Base-by-base conservation (phyloP, 2,797 vertebrate species). In the Mus caroli region DNA sequence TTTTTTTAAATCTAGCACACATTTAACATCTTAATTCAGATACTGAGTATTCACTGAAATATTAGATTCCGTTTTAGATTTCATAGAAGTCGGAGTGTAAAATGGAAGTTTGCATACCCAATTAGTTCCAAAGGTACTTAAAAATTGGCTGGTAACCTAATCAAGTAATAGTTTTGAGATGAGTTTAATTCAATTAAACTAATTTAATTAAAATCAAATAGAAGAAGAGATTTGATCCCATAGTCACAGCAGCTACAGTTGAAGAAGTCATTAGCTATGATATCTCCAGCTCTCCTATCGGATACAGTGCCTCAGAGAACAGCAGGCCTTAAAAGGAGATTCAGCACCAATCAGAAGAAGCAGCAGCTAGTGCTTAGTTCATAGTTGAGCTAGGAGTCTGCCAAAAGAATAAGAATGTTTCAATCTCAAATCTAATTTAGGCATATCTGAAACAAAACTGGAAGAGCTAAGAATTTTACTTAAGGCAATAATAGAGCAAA, bases 361-460 rank as follows among this genome's bases (percentile, higher is more conserved):
- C 73, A 31, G 11, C 73, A 93, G 11, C 40, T 9, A 8, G 2
- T 58, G 7, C 54, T 90, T 17, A 46, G 13, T 69, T 88, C 15
- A 60, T 88, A 24, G 19, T 50, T 60, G 50, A 37, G 54, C 71
- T 43, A 77, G 10, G 4, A 37, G 13, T 79, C 52, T 93, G 60
- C 77, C 50, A 67, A 82, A n/a, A 83, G 8, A 60, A 71, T 60
- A 96, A 80, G 31, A 28, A 94, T 76, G 69, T 84, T 73, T 79
- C 71, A 77, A 85, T 86, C 77, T 56, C 58, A 58, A 85, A 94
- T 31, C 17, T 89, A 31, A 40, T 37, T 92, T 83, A 73, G 14
- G 58, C 4, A 62, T 60, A 82, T 24, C 60, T 54, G 76, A 96
- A 85, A n/a, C 28, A 95, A 89, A 86, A 92, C 60, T 43, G 67